Evolutionary conservation across 1,140 invertebrate species (phyloP), one percentile per base, ranked within the genome.

Genomic region (Orius insidiosus): DNA sequence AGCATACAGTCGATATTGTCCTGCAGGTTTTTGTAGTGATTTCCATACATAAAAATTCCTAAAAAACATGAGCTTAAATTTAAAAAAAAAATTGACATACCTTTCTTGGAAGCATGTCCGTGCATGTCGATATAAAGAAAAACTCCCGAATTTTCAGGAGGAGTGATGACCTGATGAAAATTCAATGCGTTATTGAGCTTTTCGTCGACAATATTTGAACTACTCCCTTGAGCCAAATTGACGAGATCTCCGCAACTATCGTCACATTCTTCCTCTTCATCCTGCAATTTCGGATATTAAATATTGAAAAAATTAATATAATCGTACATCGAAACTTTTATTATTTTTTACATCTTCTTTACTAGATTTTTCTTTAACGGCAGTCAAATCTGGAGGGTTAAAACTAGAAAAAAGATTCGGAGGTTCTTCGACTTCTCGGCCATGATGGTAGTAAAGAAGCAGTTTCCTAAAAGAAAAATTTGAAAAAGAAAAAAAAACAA

Each of bases 101-200:
- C 87, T 68, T 89, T 80, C 61, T 93, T 93, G 0, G 87, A 92
- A 5, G 87, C 86, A 67, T 94, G 89, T 33, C 86, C 87, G 60
- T 94, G 89, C 49, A 93, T 63, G 65, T 94, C 89, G 24, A 93
- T 71, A 60, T 88, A 89, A 31, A 86, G 64, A 64, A 75, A 85
- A 7, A 89, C 65, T 33, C 78, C 77, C 14, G 72, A 74, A 37
- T 71, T 64, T 49, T 66, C 61, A 14, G 51, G 24, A 4, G 24
- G 24, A 7, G 24, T 24, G 24, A 24, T 24, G 24, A 24, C 24
- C 24, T 24, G 24, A 24, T 24, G 24, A 24, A 4, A 24, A 7
- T 24, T 24, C 3, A 24, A 24, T 3, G 24, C 24, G 7, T 24
- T 24, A 24, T 24, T 24, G 24, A 24, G 24, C 24, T 24, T 24